phyloP scores from a whole-genome alignment of 2,797 vertebrate genomes.

The Spatula clypeata region DNA sequence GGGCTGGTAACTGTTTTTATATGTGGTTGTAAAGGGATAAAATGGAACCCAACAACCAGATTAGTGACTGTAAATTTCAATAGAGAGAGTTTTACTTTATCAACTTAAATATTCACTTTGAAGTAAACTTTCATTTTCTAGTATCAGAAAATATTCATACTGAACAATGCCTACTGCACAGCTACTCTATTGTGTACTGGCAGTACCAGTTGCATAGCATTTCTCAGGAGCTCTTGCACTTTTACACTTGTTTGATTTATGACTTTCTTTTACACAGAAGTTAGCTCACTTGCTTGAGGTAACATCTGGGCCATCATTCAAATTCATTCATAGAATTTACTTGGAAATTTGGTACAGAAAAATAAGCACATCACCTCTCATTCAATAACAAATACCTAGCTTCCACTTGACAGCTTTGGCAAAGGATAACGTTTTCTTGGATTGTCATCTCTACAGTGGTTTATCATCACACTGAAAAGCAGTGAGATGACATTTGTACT shows the following conservation, averaged over 20 bases:
- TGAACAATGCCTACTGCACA: background rate
- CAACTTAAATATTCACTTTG: background rate
- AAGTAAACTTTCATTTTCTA: background rate
- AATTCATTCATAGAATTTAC: constrained; percentile 8
- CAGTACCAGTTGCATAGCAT: background rate
- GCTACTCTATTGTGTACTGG: background rate
- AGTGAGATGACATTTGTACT: background rate
- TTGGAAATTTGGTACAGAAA: background rate
- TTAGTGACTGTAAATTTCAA: background rate
- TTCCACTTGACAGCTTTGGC: background rate
- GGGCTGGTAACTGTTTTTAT: background rate
- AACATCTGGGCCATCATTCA: background rate
- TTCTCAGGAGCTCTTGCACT: background rate
- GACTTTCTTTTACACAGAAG: background rate
- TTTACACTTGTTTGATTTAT: constrained; percentile 38
- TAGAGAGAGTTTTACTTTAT: background rate
- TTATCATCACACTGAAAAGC: background rate
- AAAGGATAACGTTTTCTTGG: background rate
- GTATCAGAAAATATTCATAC: background rate
- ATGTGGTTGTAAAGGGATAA: background rate
- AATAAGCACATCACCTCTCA: background rate
- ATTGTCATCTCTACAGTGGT: background rate
- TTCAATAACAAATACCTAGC: background rate
- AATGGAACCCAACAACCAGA: background rate
- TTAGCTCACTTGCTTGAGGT: background rate